Evolutionary conservation across 2,888 invertebrate genomes (phyloP).

Genomic region (Dicroscelio sp.): DNA sequence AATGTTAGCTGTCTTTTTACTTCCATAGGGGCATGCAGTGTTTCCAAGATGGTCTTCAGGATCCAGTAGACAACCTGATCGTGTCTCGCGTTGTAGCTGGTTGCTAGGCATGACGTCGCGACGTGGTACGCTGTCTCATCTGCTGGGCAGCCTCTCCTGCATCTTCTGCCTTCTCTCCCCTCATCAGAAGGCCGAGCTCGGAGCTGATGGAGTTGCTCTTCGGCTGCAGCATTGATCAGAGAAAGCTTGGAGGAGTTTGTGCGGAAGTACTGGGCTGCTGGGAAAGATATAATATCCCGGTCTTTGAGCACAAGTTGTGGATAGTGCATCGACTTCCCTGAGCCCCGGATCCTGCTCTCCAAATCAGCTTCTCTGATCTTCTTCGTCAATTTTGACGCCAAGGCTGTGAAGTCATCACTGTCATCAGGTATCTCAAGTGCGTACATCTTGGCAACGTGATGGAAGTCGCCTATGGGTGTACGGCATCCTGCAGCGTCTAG

Average conservation of each 20-base stretch:
- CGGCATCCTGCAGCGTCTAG: neutral
- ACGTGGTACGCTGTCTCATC: constrained; percentile 42
- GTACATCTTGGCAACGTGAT: neutral
- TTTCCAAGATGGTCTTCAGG: constrained; percentile 6
- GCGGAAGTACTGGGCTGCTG: neutral
- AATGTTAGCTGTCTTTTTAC: neutral
- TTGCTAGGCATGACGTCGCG: neutral
- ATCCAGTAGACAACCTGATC: constrained; percentile 27
- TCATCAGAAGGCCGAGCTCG: neutral
- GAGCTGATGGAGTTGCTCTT: constrained; percentile 33
- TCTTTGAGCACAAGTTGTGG: constrained; percentile 16
- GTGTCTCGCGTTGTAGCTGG: constrained; percentile 2
- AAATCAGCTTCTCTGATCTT: neutral
- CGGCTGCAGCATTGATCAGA: constrained; percentile 41
- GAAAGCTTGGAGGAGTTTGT: too few relatives aligned
- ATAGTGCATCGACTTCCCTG: constrained; percentile 19
- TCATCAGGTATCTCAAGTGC: neutral
- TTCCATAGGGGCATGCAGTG: neutral
- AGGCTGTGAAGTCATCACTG: neutral
- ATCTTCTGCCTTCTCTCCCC: neutral
- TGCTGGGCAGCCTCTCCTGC: constrained; percentile 10
- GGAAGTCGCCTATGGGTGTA: neutral
- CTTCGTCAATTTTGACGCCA: neutral
- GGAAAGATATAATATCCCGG: neutral
- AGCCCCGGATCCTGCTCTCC: neutral